Evolutionary conservation across 2,888 invertebrate genomes (phyloP), one percentile per base, ranked within the genome.

Genomic region (Lamproptera curius): DNA sequence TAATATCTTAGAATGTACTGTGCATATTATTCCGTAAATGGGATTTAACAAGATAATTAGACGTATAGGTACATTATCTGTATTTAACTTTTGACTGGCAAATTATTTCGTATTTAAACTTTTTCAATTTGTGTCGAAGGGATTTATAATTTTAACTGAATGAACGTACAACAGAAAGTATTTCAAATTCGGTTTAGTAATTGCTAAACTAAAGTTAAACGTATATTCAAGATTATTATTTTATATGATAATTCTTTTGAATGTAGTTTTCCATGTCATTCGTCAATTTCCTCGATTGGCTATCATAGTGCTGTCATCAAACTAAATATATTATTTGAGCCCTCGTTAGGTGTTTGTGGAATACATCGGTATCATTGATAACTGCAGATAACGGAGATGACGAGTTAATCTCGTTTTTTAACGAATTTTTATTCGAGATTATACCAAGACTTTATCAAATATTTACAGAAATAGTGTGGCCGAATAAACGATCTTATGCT

Each of bases 341-440:
- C 56, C 66, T 78, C 71, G 73, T 81, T 76, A 75, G 67, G 66
- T 77, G 73, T 77, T 75, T 74, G 68, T 74, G 62, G 65, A 66
- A 70, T 65, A 70, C 62, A 43, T 45, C 42, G 48, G 64, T 76
- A 76, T 73, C 61, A 62, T 57, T 70, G 82, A 83, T 85, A 84
- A 76, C 68, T 59, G 52, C 58, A 76, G 84, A 86, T 86, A 85
- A 81, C 80, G 52, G 59, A 81, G 83, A 85, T 81, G 85, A 85
- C 76, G 84, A 79, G 78, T 81, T 85, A 85, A 86, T 87, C 85
- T 85, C 72, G 55, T 59, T 81, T 79, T 20, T 84, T 82, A 85
- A 84, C 78, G 72, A 85, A 78, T 78, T 82, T 79, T 80, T 66
- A 76, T 69, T 73, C 63, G 70, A 76, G 70, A 74, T 76, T 72